A percentile compares a stretch with the other conserved stretches of the same genome.
Evolutionary conservation across 1,140 invertebrate species (phyloP).

Genomic region (Ctenoplectra terminalis): DNA sequence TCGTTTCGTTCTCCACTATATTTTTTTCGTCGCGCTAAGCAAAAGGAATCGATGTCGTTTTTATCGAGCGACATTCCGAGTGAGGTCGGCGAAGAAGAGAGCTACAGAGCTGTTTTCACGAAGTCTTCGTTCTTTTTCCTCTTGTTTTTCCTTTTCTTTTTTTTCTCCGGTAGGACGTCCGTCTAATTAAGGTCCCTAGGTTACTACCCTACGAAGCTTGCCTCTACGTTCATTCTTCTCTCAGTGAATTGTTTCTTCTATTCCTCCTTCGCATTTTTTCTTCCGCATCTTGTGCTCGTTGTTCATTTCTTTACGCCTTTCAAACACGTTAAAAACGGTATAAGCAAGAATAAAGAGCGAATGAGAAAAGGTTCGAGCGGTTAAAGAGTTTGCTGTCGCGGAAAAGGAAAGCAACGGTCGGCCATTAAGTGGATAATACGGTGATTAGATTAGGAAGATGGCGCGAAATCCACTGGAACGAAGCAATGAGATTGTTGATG

Average conservation of each 20-base stretch:
- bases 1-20: not conserved
- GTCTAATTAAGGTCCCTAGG: constrained; percentile 45
- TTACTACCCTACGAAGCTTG: not conserved
- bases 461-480: not conserved
- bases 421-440: constrained; percentile 5
- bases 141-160: not conserved
- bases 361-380: not conserved
- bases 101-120: constrained; percentile 11
- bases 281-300: not conserved
- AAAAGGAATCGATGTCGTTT: constrained; percentile 58
- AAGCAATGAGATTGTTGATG: not conserved
- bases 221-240: not conserved
- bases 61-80: constrained; percentile 40
- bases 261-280: not conserved
- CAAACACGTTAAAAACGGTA: not conserved
- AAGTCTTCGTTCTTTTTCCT: constrained; percentile 3
- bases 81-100: not conserved
- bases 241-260: not conserved
- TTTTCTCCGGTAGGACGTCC: constrained; percentile 4
- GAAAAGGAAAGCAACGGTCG: not conserved
- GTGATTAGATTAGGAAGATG: not conserved
- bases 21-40: constrained; percentile 31
- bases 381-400: constrained; percentile 1
- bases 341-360: not conserved
- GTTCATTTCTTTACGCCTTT: not conserved